These are phyloP conservation scores for Amphipyra berbera DNA, from an alignment of 2,888 invertebrate genomes.

Conservation along the genomic window DNA sequence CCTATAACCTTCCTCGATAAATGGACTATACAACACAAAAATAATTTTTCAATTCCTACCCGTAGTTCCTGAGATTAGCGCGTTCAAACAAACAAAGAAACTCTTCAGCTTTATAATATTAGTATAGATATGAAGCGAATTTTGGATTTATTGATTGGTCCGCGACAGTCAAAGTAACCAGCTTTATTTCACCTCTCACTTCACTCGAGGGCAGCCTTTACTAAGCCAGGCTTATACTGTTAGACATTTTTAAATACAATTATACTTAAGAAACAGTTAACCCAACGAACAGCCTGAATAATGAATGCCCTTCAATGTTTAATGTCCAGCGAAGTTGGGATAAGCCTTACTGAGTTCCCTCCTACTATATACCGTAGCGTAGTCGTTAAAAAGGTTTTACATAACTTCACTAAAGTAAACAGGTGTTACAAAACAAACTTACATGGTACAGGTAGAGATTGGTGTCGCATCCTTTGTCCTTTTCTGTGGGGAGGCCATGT, in stretches of 20 bases:
- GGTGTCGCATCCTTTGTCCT: constrained; percentile 94
- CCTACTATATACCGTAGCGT: constrained; percentile 1
- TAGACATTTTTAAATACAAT: constrained; percentile 3
- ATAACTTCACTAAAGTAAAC: constrained; percentile 41
- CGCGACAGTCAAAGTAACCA: too few species aligned
- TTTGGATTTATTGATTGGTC: too few species aligned
- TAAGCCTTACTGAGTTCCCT: constrained; percentile 26
- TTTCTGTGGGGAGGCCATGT: constrained; percentile 91
- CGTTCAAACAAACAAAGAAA: too few species aligned
- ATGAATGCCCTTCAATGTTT: constrained; percentile 29
- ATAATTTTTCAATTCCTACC: too few species aligned
- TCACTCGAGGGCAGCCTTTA: too few species aligned
- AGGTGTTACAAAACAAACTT: constrained; percentile 72
- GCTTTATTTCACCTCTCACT: too few species aligned
- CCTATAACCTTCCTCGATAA: too few species aligned
- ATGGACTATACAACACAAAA: too few species aligned
- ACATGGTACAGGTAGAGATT: constrained; percentile 96
- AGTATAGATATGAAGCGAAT: too few species aligned
- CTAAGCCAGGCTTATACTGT: neutral
- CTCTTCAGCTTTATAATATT: too few species aligned
- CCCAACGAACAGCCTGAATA: constrained; percentile 30
- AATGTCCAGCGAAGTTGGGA: constrained; percentile 21
- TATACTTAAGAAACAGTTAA: constrained; percentile 16
- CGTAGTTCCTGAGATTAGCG: too few species aligned
- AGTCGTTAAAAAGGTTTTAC: constrained; percentile 35